Evolutionary conservation across 2,888 invertebrate species (phyloP).

Genomic region (Eristalis arbustorum): DNA sequence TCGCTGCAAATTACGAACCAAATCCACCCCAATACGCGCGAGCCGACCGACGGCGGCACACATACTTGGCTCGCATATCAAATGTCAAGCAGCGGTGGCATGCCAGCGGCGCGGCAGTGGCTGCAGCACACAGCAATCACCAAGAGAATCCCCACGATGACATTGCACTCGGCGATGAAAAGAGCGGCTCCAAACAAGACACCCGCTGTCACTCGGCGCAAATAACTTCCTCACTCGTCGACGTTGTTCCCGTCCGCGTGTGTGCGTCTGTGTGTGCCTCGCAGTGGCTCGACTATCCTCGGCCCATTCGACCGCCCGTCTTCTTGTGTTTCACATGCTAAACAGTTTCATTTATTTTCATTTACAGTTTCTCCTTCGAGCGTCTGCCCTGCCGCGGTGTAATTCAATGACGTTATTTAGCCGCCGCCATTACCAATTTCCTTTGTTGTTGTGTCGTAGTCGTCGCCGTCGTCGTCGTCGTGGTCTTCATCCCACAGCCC

Average conservation of each 20-base stretch:
- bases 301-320: neutral
- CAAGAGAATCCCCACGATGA: slow-evolving; percentile 56
- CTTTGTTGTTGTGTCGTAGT: slow-evolving; percentile 54
- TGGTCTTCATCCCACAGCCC: neutral
- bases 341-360: slow-evolving; percentile 65
- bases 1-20: slow-evolving; percentile 16
- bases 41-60: neutral
- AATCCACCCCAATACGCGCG: slow-evolving; percentile 16
- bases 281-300: slow-evolving; percentile 1
- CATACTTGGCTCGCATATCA: slow-evolving; percentile 46
- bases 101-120: slow-evolving; percentile 1
- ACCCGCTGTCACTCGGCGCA: slow-evolving; percentile 63
- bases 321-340: slow-evolving; percentile 54
- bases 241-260: slow-evolving; percentile 28
- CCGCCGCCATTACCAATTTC: slow-evolving; percentile 60
- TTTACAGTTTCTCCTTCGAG: slow-evolving; percentile 58
- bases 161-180: slow-evolving; percentile 61
- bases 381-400: slow-evolving; percentile 42
- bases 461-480: slow-evolving; percentile 20
- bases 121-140: neutral
- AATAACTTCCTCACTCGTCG: slow-evolving; percentile 62
- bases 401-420: slow-evolving; percentile 69
- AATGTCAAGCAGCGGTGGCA: slow-evolving; percentile 55
- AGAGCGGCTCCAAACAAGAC: slow-evolving; percentile 65
- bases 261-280: neutral